Base-by-base conservation (phyloP, 2,113 vertebrate species). In the Anser brachyrhynchus region DNA sequence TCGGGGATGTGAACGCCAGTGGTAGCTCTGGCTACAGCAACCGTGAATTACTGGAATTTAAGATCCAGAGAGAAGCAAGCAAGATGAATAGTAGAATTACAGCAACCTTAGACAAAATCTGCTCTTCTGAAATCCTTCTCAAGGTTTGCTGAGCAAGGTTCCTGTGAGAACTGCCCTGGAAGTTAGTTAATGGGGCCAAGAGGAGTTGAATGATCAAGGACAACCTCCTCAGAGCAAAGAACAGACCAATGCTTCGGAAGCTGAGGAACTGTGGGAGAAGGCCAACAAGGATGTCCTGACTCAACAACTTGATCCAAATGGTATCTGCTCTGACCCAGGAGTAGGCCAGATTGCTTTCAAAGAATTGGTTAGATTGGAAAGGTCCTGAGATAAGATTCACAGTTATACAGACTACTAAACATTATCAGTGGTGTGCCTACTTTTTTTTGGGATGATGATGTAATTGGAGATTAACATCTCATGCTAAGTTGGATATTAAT, bases 31-130 rank as follows among this genome's bases (percentile, higher is more conserved):
- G 80, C 51, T 93, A 55, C 64, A 86, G 72, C 51, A 90, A 66
- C 35, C 71, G 21, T 10, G 25, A 70, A 15, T 77, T 88, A 79
- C 39, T 46, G 54, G 62, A 76, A 85, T 65, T 88, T 43, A 88
- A 84, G 23, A 83, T 61, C 64, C 75, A 87, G 71, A 92, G 54
- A 16, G 19, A 93, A 85, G 43, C 46, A 86, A 80, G 61, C 67
- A 83, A 80, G 64, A 76, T 8, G 17, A 92, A 58, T 2, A 82
- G 29, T 0, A 76, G 57, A 72, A 90, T 46, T 65, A 90, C 49
- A 86, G 86, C 54, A 73, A 57, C 14, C 17, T 7, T 7, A 44
- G 43, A 18, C 43, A 44, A 44, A 17, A 44, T 44, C 43, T 44
- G 8, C 43, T 44, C 16, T 44, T 44, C 43, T 44, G 43, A 44